Percentiles rank a stretch among this genome's conserved stretches.
These are phyloP conservation scores for Epirrhoe tristata DNA, from an alignment of 2,888 invertebrate species.

Conservation along the genomic window DNA sequence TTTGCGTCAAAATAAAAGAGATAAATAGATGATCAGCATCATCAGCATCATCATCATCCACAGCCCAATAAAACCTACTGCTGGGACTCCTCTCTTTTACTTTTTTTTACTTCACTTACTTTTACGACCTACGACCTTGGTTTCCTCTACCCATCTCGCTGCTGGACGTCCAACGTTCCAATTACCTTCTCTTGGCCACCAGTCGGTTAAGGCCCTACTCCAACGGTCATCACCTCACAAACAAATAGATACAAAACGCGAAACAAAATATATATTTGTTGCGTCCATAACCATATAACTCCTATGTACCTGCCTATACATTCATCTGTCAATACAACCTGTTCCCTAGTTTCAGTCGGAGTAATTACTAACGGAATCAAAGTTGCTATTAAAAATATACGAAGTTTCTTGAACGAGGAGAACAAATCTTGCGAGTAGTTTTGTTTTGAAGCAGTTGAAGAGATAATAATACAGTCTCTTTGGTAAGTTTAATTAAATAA, in stretches of 20 bases:
- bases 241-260: background rate
- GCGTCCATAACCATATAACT: background rate
- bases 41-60: no score
- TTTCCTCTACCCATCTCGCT: no score
- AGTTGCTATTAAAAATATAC: slow-evolving; percentile 50
- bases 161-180: no score
- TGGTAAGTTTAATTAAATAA: background rate
- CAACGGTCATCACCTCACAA: background rate
- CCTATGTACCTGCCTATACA: slow-evolving; percentile 18
- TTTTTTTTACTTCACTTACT: no score
- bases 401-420: slow-evolving; percentile 32
- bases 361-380: slow-evolving; percentile 48
- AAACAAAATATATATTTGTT: background rate
- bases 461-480: background rate
- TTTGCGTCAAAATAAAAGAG: no score
- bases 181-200: no score
- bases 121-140: no score
- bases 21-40: no score
- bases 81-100: no score
- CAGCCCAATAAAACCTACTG: no score
- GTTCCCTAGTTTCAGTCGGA: slow-evolving; percentile 26
- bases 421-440: slow-evolving; percentile 10
- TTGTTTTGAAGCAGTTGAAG: background rate
- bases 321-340: slow-evolving; percentile 30
- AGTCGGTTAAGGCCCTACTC: no score